phyloP scores from a whole-genome alignment of 2,888 invertebrate species.

The Byasa hedistus region DNA sequence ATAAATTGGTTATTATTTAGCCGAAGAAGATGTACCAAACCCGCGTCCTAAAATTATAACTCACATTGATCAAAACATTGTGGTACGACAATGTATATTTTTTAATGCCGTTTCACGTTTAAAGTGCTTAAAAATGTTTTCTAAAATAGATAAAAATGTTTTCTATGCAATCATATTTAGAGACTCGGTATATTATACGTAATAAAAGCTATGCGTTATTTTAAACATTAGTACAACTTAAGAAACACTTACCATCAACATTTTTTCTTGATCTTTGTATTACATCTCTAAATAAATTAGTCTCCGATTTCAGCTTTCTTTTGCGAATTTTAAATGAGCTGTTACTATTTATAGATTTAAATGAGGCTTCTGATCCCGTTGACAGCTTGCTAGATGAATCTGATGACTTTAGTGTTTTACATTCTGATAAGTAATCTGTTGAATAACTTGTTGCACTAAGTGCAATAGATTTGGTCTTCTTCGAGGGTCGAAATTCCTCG shows the following conservation, averaged over 20 bases:
- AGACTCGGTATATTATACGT: too few relatives aligned
- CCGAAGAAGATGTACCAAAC: too few relatives aligned
- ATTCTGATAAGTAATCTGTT: slow-evolving; percentile 50
- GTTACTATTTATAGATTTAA: slow-evolving; percentile 66
- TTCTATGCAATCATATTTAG: too few relatives aligned
- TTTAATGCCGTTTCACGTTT: too few relatives aligned
- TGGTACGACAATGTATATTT: too few relatives aligned
- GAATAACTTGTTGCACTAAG: slow-evolving; percentile 49
- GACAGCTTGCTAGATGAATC: slow-evolving; percentile 48
- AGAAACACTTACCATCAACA: slow-evolving; percentile 39
- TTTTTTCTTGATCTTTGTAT: slow-evolving; percentile 57
- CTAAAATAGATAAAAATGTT: too few relatives aligned
- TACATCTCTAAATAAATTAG: slow-evolving; percentile 60
- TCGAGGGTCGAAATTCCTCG: slow-evolving; percentile 51
- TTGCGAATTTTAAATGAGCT: slow-evolving; percentile 64
- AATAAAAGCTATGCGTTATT: neutral
- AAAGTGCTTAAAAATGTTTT: too few relatives aligned
- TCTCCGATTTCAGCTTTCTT: slow-evolving; percentile 61
- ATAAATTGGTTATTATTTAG: too few relatives aligned
- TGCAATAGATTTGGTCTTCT: slow-evolving; percentile 60
- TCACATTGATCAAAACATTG: too few relatives aligned
- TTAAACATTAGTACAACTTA: neutral
- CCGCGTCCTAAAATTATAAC: too few relatives aligned
- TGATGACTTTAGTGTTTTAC: slow-evolving; percentile 40
- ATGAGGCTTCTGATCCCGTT: slow-evolving; percentile 63